Percentiles rank a stretch among this genome's conserved stretches.
phyloP scores from a whole-genome alignment of 1,140 invertebrate genomes.

The Galleria mellonella region DNA sequence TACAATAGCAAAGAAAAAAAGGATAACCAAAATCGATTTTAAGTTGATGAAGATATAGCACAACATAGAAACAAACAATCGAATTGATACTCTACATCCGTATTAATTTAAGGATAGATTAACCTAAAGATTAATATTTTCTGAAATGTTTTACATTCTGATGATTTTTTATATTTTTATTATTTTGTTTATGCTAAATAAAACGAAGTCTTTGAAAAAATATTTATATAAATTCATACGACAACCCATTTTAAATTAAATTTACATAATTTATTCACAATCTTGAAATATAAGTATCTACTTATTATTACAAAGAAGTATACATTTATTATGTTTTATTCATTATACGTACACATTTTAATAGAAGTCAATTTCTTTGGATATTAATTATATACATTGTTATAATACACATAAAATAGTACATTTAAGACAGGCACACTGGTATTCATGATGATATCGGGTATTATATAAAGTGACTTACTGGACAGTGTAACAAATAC shows the following conservation, averaged over 20 bases:
- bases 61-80: too few relatives aligned
- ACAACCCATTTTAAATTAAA: constrained; percentile 40
- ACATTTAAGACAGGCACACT: constrained; percentile 36
- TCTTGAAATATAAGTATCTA: constrained; percentile 14
- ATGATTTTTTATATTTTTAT: too few relatives aligned
- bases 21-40: too few relatives aligned
- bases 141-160: too few relatives aligned
- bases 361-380: not conserved
- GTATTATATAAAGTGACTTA: too few relatives aligned
- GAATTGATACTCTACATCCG: too few relatives aligned
- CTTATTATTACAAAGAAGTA: constrained; percentile 11
- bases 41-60: too few relatives aligned
- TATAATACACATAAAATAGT: constrained; percentile 6
- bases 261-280: constrained; percentile 23
- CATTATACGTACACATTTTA: not conserved
- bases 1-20: too few relatives aligned
- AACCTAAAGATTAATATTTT: too few relatives aligned
- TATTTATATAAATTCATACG: constrained; percentile 62
- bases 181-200: constrained; percentile 2
- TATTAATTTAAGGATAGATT: too few relatives aligned
- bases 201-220: constrained; percentile 40
- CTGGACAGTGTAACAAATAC: too few relatives aligned
- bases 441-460: constrained; percentile 19
- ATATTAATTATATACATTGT: constrained; percentile 2
- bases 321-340: constrained; percentile 2